Base-by-base conservation (phyloP, 2,113 vertebrate genomes). In the Perccottus glenii region DNA sequence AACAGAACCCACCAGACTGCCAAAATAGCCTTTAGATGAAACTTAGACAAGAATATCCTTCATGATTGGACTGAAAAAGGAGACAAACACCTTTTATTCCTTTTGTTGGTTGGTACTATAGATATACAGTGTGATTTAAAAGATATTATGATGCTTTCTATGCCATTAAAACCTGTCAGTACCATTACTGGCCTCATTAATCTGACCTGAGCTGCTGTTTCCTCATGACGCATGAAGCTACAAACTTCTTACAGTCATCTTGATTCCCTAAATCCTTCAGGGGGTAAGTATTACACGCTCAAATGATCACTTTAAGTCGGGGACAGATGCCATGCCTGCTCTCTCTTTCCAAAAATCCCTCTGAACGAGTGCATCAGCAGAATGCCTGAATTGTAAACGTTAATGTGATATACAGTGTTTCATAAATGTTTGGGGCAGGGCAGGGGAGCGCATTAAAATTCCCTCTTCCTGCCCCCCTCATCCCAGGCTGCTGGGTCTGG, bases 1-100 rank as follows among this genome's bases (percentile, higher is more conserved):
- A 87, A 90, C 83, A 86, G 7, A 63, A 74, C 61, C 57, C 61
- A 68, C 52, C 52, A 60, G 85, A 82, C 75, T 73, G 60, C 75
- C 77, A 61, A 75, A 73, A 81, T 63, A 85, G 66, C 14, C 49
- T 5, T n/a, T 12, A 27, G 60, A 66, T 27, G 16, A 62, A 55
- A 33, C 19, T 27, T 40, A 6, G 5, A 40, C 38, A 40, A 6
- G 38, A 40, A 40, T 40, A 8, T 40, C 38, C 38, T 40, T 27
- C 19, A 27, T 27, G 19, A 2, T 27, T 27, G 19, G 19, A 27
- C 19, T 27, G 19, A 27, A 27, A 40, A 40, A 40, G 38, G 5
- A 40, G 38, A 40, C 38, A 40, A 40, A 40, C 38, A 40, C 2
- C 38, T 6, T 40, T 3, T 5, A 40, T 27, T 27, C 19, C 38